Base-by-base conservation (phyloP, 2,888 invertebrate genomes). In the Idaea biselata region DNA sequence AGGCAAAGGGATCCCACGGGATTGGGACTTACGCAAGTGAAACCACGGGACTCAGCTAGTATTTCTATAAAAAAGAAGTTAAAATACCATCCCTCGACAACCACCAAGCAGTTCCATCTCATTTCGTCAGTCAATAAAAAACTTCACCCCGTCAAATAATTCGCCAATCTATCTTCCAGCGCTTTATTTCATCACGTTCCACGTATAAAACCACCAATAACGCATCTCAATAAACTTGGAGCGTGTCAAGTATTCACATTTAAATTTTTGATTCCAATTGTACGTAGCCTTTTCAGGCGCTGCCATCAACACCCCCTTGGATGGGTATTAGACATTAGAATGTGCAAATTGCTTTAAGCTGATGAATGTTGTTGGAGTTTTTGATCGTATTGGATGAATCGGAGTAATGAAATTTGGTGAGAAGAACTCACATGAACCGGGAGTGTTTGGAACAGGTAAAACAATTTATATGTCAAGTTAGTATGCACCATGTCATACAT, bases 231-330 rank as follows among this genome's bases (percentile, higher is more conserved):
- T 86, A 86, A 84, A 86, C 78, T 71, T 76, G 75, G 80, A 81
- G 81, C 81, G 78, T 77, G 80, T 82, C 80, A 85, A 84, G 83
- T 86, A 82, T 83, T 74, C 76, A 78, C 82, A 87, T 89, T 88
- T 86, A 88, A 84, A 89, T 89, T 84, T 89, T 89, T 87, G 88
- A 87, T 87, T 88, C 84, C 79, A 74, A 78, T 81, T 77, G 71
- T 72, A 74, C 72, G 75, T 78, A 77, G 78, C 73, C 75, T 80
- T 81, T 71, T 11, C n/a, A 70, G 82, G 83, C 83, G 81, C 83
- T 83, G 80, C 79, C 82, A 84, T 83, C 80, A 77, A 76, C 68
- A 68, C 73, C 77, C 77, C 77, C 79, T 81, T 82, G 83, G 82
- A 82, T 82, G 82, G 81, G 78, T 44, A 80, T 82, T 81, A 82